Percentiles rank a stretch among this genome's conserved stretches.
These are phyloP conservation scores for Sinopyrophorus schimmeli DNA, from an alignment of 2,888 invertebrate genomes.

Conservation along the genomic window DNA sequence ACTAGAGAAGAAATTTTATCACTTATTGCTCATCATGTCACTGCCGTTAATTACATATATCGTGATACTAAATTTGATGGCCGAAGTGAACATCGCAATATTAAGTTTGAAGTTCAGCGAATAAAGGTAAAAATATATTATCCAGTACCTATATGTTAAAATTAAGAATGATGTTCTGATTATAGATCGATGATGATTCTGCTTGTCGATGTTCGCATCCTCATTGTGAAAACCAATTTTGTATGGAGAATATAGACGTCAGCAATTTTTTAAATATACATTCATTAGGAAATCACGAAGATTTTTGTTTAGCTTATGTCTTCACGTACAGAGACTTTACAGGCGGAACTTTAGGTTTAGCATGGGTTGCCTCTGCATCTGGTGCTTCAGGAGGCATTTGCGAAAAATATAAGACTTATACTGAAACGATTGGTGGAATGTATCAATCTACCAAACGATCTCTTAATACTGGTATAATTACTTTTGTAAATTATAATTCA, in stretches of 20 bases:
- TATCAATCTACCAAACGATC: slow-evolving; percentile 93
- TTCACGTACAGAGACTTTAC: slow-evolving; percentile 98
- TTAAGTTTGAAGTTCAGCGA: slow-evolving; percentile 94
- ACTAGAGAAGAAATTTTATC: slow-evolving; percentile 97
- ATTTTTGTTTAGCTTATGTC: slow-evolving; percentile 99
- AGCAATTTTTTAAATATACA: slow-evolving; percentile 98
- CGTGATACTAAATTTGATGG: slow-evolving; percentile 94
- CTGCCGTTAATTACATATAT: slow-evolving; percentile 97
- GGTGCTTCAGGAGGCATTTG: slow-evolving; percentile 99
- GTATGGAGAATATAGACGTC: slow-evolving; percentile 96
- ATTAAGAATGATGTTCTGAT: slow-evolving; percentile 40
- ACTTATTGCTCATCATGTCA: slow-evolving; percentile 97
- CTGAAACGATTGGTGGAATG: slow-evolving; percentile 92
- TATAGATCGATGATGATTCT: slow-evolving; percentile 88
- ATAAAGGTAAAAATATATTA: slow-evolving; percentile 63
- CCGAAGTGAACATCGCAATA: slow-evolving; percentile 83
- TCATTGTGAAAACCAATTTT: slow-evolving; percentile 82
- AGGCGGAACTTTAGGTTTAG: slow-evolving; percentile 95
- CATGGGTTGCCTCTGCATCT: slow-evolving; percentile 98
- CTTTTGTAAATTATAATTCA: slow-evolving; percentile 97
- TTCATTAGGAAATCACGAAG: slow-evolving; percentile 95
- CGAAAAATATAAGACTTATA: slow-evolving; percentile 96
- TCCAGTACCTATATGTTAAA: slow-evolving; percentile 3
- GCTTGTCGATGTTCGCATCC: slow-evolving; percentile 68
- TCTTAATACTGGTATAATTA: slow-evolving; percentile 97